phyloP scores from a whole-genome alignment of 2,888 invertebrate species.

The Idaea straminata region DNA sequence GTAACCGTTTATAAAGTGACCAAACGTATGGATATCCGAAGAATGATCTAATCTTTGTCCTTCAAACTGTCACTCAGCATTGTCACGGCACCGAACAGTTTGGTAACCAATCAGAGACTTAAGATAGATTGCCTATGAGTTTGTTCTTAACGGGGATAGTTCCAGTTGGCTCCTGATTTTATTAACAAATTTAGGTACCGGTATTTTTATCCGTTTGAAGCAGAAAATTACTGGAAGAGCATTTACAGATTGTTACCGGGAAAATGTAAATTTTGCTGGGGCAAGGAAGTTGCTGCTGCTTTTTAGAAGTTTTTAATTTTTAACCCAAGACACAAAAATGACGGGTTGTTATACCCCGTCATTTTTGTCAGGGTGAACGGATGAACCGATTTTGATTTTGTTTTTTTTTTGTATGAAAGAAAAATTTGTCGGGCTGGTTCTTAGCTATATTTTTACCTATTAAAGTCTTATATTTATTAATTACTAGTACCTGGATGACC shows the following conservation, averaged over 20 bases:
- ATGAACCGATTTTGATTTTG: too few relatives aligned
- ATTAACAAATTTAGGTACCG: conserved; percentile 7
- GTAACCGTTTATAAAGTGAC: neutral
- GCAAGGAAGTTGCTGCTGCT: too few relatives aligned
- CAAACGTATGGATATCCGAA: neutral
- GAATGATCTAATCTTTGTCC: conserved; percentile 13
- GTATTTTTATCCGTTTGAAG: neutral
- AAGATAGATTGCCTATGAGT: conserved; percentile 45
- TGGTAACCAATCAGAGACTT: conserved; percentile 42
- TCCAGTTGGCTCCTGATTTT: conserved; percentile 22
- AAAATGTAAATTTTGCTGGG: neutral
- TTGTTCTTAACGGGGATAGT: conserved; percentile 18
- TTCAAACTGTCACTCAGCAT: conserved; percentile 39
- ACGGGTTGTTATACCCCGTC: too few relatives aligned
- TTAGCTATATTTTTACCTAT: too few relatives aligned
- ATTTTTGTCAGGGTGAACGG: too few relatives aligned
- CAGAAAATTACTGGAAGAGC: conserved; percentile 14
- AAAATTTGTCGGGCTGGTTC: too few relatives aligned
- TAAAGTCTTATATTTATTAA: too few relatives aligned
- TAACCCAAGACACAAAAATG: too few relatives aligned
- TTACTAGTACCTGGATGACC: too few relatives aligned
- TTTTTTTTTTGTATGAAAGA: too few relatives aligned
- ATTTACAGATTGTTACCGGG: conserved; percentile 23
- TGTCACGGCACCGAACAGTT: conserved; percentile 31
- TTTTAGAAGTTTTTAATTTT: too few relatives aligned